Base-by-base conservation (phyloP, 2,113 vertebrate genomes). In the Rhizomys pruinosus region DNA sequence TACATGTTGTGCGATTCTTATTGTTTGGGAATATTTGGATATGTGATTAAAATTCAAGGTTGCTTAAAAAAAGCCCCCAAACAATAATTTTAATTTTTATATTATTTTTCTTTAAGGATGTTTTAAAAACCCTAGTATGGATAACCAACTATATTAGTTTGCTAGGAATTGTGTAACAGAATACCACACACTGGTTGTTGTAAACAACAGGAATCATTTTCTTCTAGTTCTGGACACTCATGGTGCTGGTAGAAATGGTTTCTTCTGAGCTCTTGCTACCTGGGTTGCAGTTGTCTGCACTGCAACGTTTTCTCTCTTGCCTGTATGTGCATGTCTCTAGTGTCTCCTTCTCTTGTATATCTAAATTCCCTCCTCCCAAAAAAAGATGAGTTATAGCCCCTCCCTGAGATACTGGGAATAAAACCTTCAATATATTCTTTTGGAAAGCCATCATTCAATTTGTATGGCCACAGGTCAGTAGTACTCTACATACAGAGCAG, bases 231-330 rank as follows among this genome's bases (percentile, higher is more conserved):
- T 13, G 3, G 55, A 82, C 44, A 1, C 34, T 37, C 37, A 86
- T 55, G 23, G 25, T 7, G 9, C 34, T 42, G 22, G 5, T 13
- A 29, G 1, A 27, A 11, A 16, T 23, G 20, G 3, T 42, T 69
- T 93, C 11, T 72, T 79, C 10, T 22, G 52, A 57, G 3, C 7
- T 22, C 13, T 84, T 52, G 55, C 4, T 73, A 3, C 61, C 59
- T 22, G 39, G 2, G 10, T 76, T 47, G 0, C 17, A 64, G 47
- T 5, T 27, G 34, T 7, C 3, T 17, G 2, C 6, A 1, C 9
- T 72, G 27, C 15, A 69, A 6, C 47, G 23, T 63, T 11, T 76
- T 27, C 22, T 27, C 17, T 63, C n/a, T 82, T 63, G 29, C 82
- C 7, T 44, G 17, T 39, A 16, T 3, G n/a, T 34, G 42, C 5